Evolutionary conservation across 2,888 invertebrate species (phyloP), one percentile per base, ranked within the genome.

Genomic region (Erebia ligea): DNA sequence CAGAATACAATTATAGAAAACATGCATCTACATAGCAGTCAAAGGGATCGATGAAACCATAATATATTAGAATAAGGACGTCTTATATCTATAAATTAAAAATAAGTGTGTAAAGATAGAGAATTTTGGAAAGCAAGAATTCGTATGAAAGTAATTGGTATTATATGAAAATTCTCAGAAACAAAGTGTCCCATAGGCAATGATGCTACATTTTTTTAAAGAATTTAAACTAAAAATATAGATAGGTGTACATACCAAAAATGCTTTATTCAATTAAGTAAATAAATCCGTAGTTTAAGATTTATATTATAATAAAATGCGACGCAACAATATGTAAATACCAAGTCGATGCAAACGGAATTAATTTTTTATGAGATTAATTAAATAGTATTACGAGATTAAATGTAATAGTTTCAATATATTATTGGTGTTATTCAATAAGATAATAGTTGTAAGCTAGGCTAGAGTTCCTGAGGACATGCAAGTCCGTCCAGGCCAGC

Each of bases 381-480:
- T 54, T 54, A 17, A 50, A 10, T 54, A 19, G 61, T 70, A 48
- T 64, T 77, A 75, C 72, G 10, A 56, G 61, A 34, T 68, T 64
- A 66, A 58, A 63, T 68, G 48, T 68, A 54, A 68, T 70, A 67
- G 70, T 56, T 45, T 67, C 45, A 70, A 67, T 70, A 56, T 65
- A 69, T 70, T 65, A 69, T 70, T 65, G 62, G 45, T 67, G 68
- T 67, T 75, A 75, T 76, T 75, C 70, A 68, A 25, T 68, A 45
- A 50, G 69, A 77, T 78, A 68, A 13, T 78, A 71, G 73, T 73
- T 74, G 62, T 82, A 84, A 83, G 80, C 71, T 90, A 90, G 86
- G 74, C 76, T 86, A 89, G 82, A 84, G 87, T 90, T 90, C 91
- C 92, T 91, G 92, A 84, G 92, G 92, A 91, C 91, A 84, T 83